Evolutionary conservation across 2,888 invertebrate species (phyloP).

Genomic region (Sceliomorpha sp.): DNA sequence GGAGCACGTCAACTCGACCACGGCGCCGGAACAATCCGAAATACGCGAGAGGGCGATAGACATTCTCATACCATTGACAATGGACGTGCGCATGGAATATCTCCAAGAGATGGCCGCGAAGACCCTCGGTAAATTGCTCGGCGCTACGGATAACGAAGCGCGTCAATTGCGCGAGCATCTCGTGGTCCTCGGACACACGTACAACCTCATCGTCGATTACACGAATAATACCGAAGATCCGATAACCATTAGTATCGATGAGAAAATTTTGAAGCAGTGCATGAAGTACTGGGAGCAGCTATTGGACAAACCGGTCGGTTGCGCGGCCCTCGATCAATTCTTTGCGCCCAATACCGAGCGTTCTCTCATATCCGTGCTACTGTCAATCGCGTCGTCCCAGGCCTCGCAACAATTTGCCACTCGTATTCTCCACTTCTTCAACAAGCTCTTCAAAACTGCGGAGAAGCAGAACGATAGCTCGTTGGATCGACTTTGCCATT

Average conservation of each 20-base stretch:
- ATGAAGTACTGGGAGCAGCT: conserved; percentile 93
- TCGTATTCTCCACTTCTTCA: conserved; percentile 90
- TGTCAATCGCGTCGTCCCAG: conserved; percentile 89
- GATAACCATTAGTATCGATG: conserved; percentile 81
- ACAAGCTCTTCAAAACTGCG: conserved; percentile 85
- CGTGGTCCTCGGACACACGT: conserved; percentile 85
- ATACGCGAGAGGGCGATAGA: conserved; percentile 85
- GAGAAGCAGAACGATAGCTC: conserved; percentile 81
- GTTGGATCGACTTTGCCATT: conserved; percentile 85
- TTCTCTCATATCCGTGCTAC: conserved; percentile 88
- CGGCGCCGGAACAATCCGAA: conserved; percentile 84
- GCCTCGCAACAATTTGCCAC: conserved; percentile 87
- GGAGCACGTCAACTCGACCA: conserved; percentile 82
- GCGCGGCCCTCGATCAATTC: conserved; percentile 90
- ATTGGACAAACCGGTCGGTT: conserved; percentile 90
- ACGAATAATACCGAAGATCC: conserved; percentile 77
- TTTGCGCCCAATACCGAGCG: conserved; percentile 86
- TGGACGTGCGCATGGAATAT: conserved; percentile 89
- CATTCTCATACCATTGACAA: conserved; percentile 87
- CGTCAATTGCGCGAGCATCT: conserved; percentile 85
- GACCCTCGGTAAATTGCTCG: conserved; percentile 84
- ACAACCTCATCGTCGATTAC: conserved; percentile 85
- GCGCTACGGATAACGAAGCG: conserved; percentile 84
- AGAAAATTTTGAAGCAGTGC: conserved; percentile 85
- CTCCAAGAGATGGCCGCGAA: conserved; percentile 84